Evolutionary conservation across 2,888 invertebrate species (phyloP), one percentile per base, ranked within the genome.

Genomic region (Catotricha subobsoleta): DNA sequence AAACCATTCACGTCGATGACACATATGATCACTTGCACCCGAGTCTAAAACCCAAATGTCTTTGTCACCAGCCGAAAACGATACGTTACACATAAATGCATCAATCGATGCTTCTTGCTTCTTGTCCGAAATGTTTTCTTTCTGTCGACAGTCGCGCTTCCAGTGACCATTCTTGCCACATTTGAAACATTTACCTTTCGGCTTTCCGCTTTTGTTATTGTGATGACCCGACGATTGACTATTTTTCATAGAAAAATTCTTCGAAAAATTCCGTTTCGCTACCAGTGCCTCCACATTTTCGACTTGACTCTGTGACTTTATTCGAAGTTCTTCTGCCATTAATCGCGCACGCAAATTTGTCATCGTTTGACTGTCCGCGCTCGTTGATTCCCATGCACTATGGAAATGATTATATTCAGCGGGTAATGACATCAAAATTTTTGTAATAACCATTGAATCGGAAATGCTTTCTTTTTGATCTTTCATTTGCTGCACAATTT

Each of bases 351-450:
- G 46, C 16, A 53, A 43, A 25, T 49, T 49, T 34, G 47, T 47
- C 18, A 54, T 21, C 3, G 45, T 53, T 44, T 50, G 47, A 9
- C 51, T 47, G 1, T 46, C 43, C 18, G 38, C 36, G 2, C 47
- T 41, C 12, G 48, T 50, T n/a, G 49, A 49, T 42, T 52, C 50
- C 45, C 44, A 47, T 10, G 49, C 45, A 16, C 47, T 42, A 37
- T 46, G 47, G 15, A 46, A 48, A 44, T 46, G 43, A 3, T 51
- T 54, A 33, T 45, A 49, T 34, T 50, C 35, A 19, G 49, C 47
- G 7, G 52, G 51, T 35, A 52, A 39, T 2, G 50, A 49, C 46
- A 50, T 46, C 18, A 47, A 39, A 19, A 52, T 49, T 46, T 51
- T 51, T 3, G 50, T 49, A 37, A 51, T 47, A 2, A 50, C 25